These are phyloP conservation scores for Andricus grossulariae DNA, from an alignment of 1,140 invertebrate genomes.

Conservation along the genomic window DNA sequence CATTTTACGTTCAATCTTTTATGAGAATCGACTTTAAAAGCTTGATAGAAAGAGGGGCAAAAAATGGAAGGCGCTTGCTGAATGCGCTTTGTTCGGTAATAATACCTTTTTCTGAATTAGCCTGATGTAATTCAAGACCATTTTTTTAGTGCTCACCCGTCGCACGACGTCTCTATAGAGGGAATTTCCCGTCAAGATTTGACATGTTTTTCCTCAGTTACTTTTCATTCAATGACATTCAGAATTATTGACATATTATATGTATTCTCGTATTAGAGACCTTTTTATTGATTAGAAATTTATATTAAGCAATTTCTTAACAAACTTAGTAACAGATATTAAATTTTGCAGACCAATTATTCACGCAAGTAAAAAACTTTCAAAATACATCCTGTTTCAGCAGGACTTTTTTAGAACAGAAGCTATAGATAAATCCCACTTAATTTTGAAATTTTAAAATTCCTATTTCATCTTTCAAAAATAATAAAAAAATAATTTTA, in stretches of 20 bases:
- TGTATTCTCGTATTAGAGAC: neutral
- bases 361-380: too few relatives aligned
- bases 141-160: neutral
- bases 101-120: conserved; percentile 54
- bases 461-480: too few relatives aligned
- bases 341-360: too few relatives aligned
- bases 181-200: neutral
- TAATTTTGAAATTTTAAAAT: too few relatives aligned
- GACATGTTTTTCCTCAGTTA: conserved; percentile 1
- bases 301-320: too few relatives aligned
- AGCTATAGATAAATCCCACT: too few relatives aligned
- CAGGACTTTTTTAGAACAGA: too few relatives aligned
- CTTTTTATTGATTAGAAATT: too few relatives aligned
- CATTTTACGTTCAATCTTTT: neutral
- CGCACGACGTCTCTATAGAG: conserved; percentile 1
- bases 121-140: conserved; percentile 56
- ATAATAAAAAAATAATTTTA: too few relatives aligned
- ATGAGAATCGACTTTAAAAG: neutral
- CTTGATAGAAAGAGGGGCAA: conserved; percentile 8
- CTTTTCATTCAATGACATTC: neutral
- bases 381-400: too few relatives aligned
- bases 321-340: too few relatives aligned
- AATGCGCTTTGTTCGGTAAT: conserved; percentile 39
- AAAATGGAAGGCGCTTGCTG: conserved; percentile 16
- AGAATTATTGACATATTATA: neutral